Conservation (phyloP, 2,888 invertebrate species). For the Drosophila acutilabella region DNA sequence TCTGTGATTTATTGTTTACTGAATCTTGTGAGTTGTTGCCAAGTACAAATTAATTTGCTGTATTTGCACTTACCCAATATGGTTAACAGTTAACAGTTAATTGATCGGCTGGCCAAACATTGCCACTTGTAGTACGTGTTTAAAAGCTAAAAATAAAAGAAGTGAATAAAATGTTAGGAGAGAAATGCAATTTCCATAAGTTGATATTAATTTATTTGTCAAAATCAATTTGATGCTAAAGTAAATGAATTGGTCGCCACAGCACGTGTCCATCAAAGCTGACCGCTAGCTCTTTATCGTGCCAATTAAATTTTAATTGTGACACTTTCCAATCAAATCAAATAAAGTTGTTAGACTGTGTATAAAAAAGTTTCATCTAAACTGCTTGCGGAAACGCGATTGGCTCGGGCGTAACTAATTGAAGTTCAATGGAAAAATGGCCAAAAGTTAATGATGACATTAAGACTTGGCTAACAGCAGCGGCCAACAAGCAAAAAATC, state of each 20-base stretch:
- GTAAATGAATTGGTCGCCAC: conserved; percentile 30
- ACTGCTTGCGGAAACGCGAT: conserved; percentile 36
- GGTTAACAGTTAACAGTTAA: conserved; percentile 30
- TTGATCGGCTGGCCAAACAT: conserved; percentile 38
- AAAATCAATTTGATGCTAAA: conserved; percentile 23
- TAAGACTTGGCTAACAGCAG: conserved; percentile 32
- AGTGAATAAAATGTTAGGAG: neutral
- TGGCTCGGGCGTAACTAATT: conserved; percentile 61
- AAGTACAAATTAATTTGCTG: conserved; percentile 14
- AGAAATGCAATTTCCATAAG: conserved; percentile 32
- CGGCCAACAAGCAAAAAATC: conserved; percentile 26
- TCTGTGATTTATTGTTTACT: conserved; percentile 16
- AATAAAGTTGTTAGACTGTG: conserved; percentile 20
- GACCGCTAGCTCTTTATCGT: conserved; percentile 28
- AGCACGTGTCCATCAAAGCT: conserved; percentile 46
- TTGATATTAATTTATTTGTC: conserved; percentile 3
- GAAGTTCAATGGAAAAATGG: conserved; percentile 63
- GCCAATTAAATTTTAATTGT: conserved; percentile 72
- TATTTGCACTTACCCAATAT: conserved; percentile 40
- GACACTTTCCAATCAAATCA: conserved; percentile 60
- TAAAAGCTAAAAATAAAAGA: conserved; percentile 18
- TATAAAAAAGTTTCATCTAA: conserved; percentile 22
- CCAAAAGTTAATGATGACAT: conserved; percentile 72
- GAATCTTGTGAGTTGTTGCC: conserved; percentile 16
- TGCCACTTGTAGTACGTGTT: conserved; percentile 22